These are phyloP conservation scores for Cathartes aura DNA, from an alignment of 2,113 vertebrate genomes.

Conservation along the genomic window DNA sequence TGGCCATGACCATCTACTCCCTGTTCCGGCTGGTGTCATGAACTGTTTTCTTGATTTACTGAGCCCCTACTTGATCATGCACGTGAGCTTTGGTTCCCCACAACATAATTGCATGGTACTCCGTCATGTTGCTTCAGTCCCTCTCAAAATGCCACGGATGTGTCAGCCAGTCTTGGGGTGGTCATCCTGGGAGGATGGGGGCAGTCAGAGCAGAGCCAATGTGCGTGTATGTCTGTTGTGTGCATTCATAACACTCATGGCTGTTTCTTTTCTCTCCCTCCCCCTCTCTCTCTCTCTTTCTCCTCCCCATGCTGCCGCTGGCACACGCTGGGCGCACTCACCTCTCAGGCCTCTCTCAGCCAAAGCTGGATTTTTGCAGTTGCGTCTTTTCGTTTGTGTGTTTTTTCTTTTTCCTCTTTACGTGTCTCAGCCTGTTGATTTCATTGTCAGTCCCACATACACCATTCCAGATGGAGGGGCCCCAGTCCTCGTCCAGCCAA, in stretches of 20 bases:
- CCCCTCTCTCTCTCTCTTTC: slow-evolving; percentile 63
- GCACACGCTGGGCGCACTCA: slow-evolving; percentile 78
- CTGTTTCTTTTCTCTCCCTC: slow-evolving; percentile 82
- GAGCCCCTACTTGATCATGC: background rate
- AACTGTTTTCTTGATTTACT: background rate
- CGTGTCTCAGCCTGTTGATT: slow-evolving; percentile 58
- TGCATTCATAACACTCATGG: slow-evolving; percentile 80
- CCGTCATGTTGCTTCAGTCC: slow-evolving; percentile 55
- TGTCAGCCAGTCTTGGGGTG: slow-evolving; percentile 6
- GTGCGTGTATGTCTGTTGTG: slow-evolving; percentile 58
- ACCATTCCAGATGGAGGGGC: slow-evolving; percentile 39
- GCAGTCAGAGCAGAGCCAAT: slow-evolving; percentile 9
- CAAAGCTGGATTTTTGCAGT: slow-evolving; percentile 99
- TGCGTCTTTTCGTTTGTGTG: slow-evolving; percentile 88
- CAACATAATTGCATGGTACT: slow-evolving; percentile 39
- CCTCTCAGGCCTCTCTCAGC: slow-evolving; percentile 95
- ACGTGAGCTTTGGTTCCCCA: slow-evolving; percentile 30
- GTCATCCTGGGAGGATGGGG: background rate
- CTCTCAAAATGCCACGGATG: background rate
- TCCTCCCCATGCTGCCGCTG: slow-evolving; percentile 85
- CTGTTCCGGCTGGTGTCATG: background rate
- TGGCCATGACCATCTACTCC: background rate
- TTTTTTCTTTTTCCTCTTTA: slow-evolving; percentile 65
- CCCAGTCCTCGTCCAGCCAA: slow-evolving; percentile 50
- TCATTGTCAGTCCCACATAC: slow-evolving; percentile 33